phyloP scores from a whole-genome alignment of 2,113 vertebrate species.

The Eptatretus burgeri region DNA sequence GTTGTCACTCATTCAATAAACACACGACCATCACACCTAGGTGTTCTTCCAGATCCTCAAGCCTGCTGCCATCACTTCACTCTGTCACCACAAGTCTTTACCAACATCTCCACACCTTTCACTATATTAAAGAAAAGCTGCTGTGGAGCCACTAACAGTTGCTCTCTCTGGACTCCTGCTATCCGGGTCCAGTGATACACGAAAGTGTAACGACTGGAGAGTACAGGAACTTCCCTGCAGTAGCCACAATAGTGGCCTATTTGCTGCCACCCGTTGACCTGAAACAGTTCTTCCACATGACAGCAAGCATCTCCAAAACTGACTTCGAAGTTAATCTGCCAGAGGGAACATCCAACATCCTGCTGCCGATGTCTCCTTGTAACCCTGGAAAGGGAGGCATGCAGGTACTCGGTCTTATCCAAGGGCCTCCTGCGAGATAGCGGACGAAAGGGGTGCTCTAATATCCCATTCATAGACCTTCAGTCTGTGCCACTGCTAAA shows the following conservation, averaged over 20 bases:
- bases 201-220: background rate
- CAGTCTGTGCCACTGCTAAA: background rate
- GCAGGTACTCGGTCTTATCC: background rate
- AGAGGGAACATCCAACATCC: background rate
- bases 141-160: background rate
- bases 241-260: background rate
- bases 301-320: background rate
- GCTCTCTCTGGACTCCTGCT: background rate
- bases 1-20: background rate
- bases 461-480: background rate
- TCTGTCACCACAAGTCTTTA: background rate
- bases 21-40: background rate
- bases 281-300: background rate
- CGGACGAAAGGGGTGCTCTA: background rate
- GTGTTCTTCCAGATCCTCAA: background rate
- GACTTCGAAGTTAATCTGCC: background rate
- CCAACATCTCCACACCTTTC: background rate
- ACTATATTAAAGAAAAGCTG: background rate
- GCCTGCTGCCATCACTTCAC: background rate
- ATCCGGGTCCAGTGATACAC: conserved; percentile 2
- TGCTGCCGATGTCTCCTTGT: background rate
- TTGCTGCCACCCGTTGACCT: background rate
- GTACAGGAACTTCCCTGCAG: background rate
- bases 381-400: background rate
- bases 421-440: background rate